Conservation (phyloP, 2,888 invertebrate species). For the Pheosia gnoma region DNA sequence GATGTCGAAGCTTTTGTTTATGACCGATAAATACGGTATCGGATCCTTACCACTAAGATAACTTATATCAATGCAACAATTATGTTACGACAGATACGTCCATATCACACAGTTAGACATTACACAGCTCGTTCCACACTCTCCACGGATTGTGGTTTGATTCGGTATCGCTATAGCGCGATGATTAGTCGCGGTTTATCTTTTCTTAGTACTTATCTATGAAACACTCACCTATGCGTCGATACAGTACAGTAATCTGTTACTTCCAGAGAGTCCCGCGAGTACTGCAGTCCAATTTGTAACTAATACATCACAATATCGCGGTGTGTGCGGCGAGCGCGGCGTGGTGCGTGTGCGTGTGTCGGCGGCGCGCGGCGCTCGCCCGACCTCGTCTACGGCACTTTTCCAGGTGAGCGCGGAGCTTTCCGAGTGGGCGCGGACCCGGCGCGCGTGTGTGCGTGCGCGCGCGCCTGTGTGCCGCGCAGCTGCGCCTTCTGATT, state of each 20-base stretch:
- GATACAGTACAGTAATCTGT: background rate
- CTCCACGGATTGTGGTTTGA: background rate
- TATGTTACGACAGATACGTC: constrained; percentile 4
- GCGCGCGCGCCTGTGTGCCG: constrained; percentile 30
- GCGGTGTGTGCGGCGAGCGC: constrained; percentile 15
- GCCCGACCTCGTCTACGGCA: constrained; percentile 32
- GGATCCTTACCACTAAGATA: constrained; percentile 2
- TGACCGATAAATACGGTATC: constrained; percentile 8
- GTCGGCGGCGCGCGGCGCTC: constrained; percentile 32
- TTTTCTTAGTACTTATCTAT: background rate
- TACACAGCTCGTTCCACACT: background rate
- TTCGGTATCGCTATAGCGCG: background rate
- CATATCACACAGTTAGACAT: too few species aligned
- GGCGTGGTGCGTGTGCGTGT: constrained; percentile 21
- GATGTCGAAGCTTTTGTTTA: background rate
- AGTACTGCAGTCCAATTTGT: background rate
- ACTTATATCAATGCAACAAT: constrained; percentile 6
- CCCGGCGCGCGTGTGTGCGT: constrained; percentile 33
- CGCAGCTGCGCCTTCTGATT: constrained; percentile 22
- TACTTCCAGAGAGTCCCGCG: constrained; percentile 1
- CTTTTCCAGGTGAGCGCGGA: constrained; percentile 29
- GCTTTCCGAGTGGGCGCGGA: constrained; percentile 36
- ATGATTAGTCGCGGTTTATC: background rate
- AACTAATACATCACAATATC: constrained; percentile 9
- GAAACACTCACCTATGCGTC: constrained; percentile 3